Evolutionary conservation across 2,797 vertebrate genomes (phyloP), one percentile per base, ranked within the genome.

Genomic region (Psittacula echo): DNA sequence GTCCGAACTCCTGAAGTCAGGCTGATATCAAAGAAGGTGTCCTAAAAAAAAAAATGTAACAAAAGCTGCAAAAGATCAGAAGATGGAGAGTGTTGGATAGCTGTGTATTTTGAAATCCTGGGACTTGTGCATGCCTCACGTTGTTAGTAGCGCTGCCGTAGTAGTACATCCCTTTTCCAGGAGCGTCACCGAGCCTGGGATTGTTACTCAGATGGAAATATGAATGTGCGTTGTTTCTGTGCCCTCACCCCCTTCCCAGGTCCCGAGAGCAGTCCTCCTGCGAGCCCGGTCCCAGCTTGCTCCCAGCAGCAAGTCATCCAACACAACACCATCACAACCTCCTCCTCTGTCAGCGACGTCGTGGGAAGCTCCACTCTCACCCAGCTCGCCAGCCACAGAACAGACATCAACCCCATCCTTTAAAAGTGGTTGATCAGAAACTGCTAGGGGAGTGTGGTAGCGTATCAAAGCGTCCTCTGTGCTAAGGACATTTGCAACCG

Each of bases 291-390:
- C 77, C 98, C 99, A 60, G 98, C 98, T 47, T 99, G 99, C 97
- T 99, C 99, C 85, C 99, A 99, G 98, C 99, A 99, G 97, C 99
- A 99, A 97, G 99, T 99, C 98, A 99, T 99, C 97, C 99, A 99
- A 98, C 99, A 99, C 98, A 99, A 99, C 98, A 99, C 99, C 98
- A 99, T 99, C 98, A 99, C 99, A 54, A 99, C 99, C 94, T 99
- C 99, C 97, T 99, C 99, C 53, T 98, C 99, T 0, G 98, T 99
- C 98, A 99, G 98, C 5, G 98, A 98, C 75, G 98, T 98, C 10
- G 98, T 98, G 95, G 99, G 99, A 97, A 98, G 98, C 97, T 98
- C 98, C 85, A 98, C 98, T 90, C 99, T 99, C 84, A 99, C 98
- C 89, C 99, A 99, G 96, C 98, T 99, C 53, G 89, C 96, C 97